Conservation (phyloP, 2,888 invertebrate species). For the Plagodis pulveraria region DNA sequence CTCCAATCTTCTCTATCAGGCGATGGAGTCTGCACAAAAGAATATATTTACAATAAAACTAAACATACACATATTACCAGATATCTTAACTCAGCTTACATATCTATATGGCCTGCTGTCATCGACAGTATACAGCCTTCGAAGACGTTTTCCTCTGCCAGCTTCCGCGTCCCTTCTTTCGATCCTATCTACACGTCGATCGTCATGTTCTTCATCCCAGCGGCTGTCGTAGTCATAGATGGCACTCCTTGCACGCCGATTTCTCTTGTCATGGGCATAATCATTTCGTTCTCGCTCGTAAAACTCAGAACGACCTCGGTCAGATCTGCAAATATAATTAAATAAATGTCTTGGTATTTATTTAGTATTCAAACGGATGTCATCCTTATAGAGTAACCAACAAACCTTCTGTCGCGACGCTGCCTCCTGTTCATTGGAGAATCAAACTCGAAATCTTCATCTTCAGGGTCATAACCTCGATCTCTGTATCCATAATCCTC, state of each 20-base stretch:
- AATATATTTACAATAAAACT: background rate
- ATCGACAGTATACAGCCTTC: slow-evolving; percentile 67
- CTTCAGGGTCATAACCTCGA: slow-evolving; percentile 73
- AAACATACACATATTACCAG: background rate
- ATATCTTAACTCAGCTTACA: slow-evolving; percentile 2
- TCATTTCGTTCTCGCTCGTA: slow-evolving; percentile 63
- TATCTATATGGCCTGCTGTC: slow-evolving; percentile 49
- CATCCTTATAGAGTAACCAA: background rate
- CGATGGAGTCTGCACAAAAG: slow-evolving; percentile 62
- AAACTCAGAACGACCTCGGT: slow-evolving; percentile 68
- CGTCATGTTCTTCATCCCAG: slow-evolving; percentile 50
- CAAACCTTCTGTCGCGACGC: slow-evolving; percentile 54
- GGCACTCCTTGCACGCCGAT: slow-evolving; percentile 70
- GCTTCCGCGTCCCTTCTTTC: slow-evolving; percentile 40
- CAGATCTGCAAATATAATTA: slow-evolving; percentile 41
- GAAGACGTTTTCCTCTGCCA: slow-evolving; percentile 49
- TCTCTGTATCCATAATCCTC: slow-evolving; percentile 62
- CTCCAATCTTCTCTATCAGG: slow-evolving; percentile 76
- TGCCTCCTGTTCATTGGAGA: slow-evolving; percentile 55
- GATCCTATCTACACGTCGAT: slow-evolving; percentile 25
- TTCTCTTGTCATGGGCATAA: slow-evolving; percentile 46
- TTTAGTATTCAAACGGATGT: background rate
- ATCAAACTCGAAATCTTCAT: slow-evolving; percentile 74
- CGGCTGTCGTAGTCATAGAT: slow-evolving; percentile 60
- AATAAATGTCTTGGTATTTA: too few relatives aligned